Evolutionary conservation across 1,140 invertebrate species (phyloP).

Genomic region (Danaus plexippus): DNA sequence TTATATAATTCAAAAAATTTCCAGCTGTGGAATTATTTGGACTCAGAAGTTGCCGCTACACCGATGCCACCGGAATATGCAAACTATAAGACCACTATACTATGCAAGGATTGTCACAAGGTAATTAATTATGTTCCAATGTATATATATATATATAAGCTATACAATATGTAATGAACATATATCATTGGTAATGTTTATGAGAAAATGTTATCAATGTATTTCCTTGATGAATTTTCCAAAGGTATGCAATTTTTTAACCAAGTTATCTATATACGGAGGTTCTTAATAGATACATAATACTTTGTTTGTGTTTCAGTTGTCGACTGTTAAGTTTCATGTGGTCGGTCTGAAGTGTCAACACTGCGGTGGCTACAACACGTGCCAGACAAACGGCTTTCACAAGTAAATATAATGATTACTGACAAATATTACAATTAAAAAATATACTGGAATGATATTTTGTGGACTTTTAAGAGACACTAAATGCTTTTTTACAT

Average conservation of each 20-base stretch:
- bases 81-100: slow-evolving; percentile 82
- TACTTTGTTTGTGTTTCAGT: slow-evolving; percentile 64
- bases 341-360: slow-evolving; percentile 88
- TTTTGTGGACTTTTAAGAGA: too few relatives aligned
- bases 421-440: not conserved
- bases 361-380: slow-evolving; percentile 90
- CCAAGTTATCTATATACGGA: too few relatives aligned
- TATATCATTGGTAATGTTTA: too few relatives aligned
- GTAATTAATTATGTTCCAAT: slow-evolving; percentile 57
- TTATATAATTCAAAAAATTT: slow-evolving; percentile 18
- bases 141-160: not conserved
- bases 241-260: too few relatives aligned
- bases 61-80: slow-evolving; percentile 88
- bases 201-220: too few relatives aligned
- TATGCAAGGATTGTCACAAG: slow-evolving; percentile 92
- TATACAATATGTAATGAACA: too few relatives aligned
- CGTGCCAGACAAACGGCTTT: slow-evolving; percentile 80
- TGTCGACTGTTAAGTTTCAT: slow-evolving; percentile 86
- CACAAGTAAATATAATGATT: slow-evolving; percentile 48
- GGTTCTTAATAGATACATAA: too few relatives aligned
- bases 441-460: too few relatives aligned
- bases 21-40: slow-evolving; percentile 84
- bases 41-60: slow-evolving; percentile 83
- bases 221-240: too few relatives aligned
- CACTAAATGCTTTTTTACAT: too few relatives aligned